Conservation (phyloP, 2,888 invertebrate genomes). For the Acrobasis suavella region DNA sequence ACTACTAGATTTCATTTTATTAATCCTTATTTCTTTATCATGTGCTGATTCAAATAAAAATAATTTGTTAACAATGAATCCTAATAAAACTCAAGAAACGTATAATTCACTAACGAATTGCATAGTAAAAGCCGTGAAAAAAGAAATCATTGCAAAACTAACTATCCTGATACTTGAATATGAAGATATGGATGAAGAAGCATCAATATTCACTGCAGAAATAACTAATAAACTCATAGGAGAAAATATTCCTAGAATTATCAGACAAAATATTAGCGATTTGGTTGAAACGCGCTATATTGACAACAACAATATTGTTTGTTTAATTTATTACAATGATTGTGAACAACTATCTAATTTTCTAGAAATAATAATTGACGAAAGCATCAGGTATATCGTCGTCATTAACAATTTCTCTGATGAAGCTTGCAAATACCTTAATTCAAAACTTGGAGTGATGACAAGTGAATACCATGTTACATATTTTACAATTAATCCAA, state of each 20-base stretch:
- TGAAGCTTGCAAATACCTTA: conserved; percentile 28
- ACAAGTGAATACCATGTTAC: conserved; percentile 45
- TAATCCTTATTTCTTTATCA: not conserved
- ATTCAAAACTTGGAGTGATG: conserved; percentile 36
- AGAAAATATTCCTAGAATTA: conserved; percentile 4
- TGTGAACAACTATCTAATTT: conserved; percentile 36
- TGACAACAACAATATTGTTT: not conserved
- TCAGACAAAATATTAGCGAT: not conserved
- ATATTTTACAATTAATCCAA: conserved; percentile 40
- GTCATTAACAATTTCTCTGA: conserved; percentile 36
- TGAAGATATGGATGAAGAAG: not conserved
- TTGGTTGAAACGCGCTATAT: not conserved
- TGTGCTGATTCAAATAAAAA: not conserved
- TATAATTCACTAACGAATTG: conserved; percentile 15
- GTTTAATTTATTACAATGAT: conserved; percentile 37
- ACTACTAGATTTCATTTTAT: not conserved
- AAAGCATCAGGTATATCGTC: conserved; percentile 44
- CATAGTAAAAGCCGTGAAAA: conserved; percentile 3
- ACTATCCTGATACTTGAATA: not conserved
- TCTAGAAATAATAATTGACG: conserved; percentile 32
- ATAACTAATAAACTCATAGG: conserved; percentile 5
- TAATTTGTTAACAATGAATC: not conserved
- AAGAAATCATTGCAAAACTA: not conserved
- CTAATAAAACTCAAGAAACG: not conserved
- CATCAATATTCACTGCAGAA: not conserved